Base-by-base conservation (phyloP, 2,888 invertebrate species). In the Eucriotettix oculatus region DNA sequence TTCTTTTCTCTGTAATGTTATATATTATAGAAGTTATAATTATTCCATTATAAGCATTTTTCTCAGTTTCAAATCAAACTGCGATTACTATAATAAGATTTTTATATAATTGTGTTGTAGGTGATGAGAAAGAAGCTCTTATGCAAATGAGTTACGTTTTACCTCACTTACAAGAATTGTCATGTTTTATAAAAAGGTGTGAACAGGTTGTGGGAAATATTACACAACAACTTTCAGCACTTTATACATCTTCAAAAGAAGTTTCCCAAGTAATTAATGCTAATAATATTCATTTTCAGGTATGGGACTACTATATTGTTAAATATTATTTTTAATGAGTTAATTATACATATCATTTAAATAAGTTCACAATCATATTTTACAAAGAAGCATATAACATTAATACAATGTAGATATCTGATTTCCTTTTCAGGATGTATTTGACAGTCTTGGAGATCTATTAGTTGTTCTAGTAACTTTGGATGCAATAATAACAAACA, bases 151-250 rank as follows among this genome's bases (percentile, higher is more conserved):
- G 78, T 9, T 69, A 75, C 57, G 73, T 78, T 66, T 71, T 79
- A 58, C 74, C 76, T 0, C 63, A 74, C 10, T 68, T 79, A 44
- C 76, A 78, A 69, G 76, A 79, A 61, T 72, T 91, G 58, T 81
- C 81, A 65, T 81, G 83, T 67, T 85, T 87, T 73, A 75, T 86
- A 0, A 78, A 78, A 59, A 79, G 89, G 48, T 84, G 85, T 67
- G 82, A 86, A 70, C 81, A 85, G 64, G 83, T 90, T 3, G 78
- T 86, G 0, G 78, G 78, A 60, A 84, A 87, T 71, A 75, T 90
- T 14, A 77, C 91, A 65, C 80, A 79, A 62, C 93, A 94, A 74
- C 73, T 92, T 57, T 81, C 85, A 68, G 83, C 85, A 3, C 76
- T 90, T 57, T 81, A 82, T 64, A 61, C 63, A 29, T 64, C 66